A percentile compares a stretch with the other conserved stretches of the same genome.
phyloP scores from a whole-genome alignment of 2,797 vertebrate species.

The Macrochelys suwanniensis region DNA sequence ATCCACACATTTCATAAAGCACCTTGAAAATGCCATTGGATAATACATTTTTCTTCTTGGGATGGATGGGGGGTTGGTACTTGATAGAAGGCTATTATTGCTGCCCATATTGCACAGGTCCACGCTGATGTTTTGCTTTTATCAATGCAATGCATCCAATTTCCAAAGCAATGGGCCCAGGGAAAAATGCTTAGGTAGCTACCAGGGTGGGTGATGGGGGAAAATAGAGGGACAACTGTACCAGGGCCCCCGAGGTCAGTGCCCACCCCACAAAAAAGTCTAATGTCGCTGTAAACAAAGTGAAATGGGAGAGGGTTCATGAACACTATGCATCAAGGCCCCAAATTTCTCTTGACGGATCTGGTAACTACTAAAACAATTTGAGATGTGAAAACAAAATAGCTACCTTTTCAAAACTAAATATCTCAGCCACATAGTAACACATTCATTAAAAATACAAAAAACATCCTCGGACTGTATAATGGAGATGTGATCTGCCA shows the following conservation, averaged over 20 bases:
- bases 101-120: background rate
- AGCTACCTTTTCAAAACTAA: background rate
- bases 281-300: background rate
- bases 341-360: background rate
- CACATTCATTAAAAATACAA: background rate
- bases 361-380: background rate
- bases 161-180: background rate
- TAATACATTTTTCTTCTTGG: background rate
- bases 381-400: background rate
- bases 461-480: background rate
- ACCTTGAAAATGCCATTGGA: background rate
- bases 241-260: background rate
- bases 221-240: background rate
- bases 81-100: background rate
- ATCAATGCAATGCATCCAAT: background rate
- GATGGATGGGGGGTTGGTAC: background rate
- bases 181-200: background rate
- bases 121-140: background rate
- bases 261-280: background rate
- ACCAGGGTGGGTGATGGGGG: background rate
- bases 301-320: background rate
- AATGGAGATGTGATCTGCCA: background rate
- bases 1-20: background rate
- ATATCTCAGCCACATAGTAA: conserved; percentile 11
- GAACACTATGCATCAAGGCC: background rate